A percentile compares a stretch with the other conserved stretches of the same genome.
Conservation (phyloP, 2,113 vertebrate genomes). For the Aphyosemion australe region DNA sequence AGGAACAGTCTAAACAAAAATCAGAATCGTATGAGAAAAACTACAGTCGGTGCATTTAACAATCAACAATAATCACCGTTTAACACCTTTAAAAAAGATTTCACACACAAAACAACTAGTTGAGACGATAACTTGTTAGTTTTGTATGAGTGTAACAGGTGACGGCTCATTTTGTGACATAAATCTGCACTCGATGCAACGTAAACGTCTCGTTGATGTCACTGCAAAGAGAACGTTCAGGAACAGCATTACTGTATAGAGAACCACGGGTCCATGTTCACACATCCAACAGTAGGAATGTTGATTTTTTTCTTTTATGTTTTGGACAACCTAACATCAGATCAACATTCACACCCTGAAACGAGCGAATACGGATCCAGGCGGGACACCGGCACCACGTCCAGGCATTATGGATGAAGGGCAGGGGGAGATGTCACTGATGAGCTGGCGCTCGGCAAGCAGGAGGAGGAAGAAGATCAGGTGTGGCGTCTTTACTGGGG, state of each 20-base stretch:
- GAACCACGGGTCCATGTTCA: constrained; percentile 40
- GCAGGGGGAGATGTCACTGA: constrained; percentile 56
- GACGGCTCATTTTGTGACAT: constrained; percentile 49
- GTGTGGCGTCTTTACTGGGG: constrained; percentile 66
- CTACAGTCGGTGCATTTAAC: not conserved
- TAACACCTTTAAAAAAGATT: not conserved
- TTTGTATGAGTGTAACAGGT: constrained; percentile 2
- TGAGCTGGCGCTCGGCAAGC: constrained; percentile 47
- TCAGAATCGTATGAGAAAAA: not conserved
- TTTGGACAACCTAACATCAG: not conserved
- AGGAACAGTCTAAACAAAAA: not conserved
- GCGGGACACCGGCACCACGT: constrained; percentile 62
- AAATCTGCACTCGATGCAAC: constrained; percentile 58
- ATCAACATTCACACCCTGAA: constrained; percentile 29
- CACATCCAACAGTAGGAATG: constrained; percentile 30
- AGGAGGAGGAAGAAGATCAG: constrained; percentile 13
- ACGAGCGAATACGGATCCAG: constrained; percentile 52
- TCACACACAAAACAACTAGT: not conserved
- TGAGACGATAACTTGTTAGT: not conserved
- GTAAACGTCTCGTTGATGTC: constrained; percentile 58
- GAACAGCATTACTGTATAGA: constrained; percentile 57
- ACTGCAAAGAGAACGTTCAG: constrained; percentile 54
- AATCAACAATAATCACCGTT: not conserved
- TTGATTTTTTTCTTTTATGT: not conserved
- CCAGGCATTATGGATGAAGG: constrained; percentile 36